Conservation (phyloP, 2,113 vertebrate genomes). For the Halcyon senegalensis region DNA sequence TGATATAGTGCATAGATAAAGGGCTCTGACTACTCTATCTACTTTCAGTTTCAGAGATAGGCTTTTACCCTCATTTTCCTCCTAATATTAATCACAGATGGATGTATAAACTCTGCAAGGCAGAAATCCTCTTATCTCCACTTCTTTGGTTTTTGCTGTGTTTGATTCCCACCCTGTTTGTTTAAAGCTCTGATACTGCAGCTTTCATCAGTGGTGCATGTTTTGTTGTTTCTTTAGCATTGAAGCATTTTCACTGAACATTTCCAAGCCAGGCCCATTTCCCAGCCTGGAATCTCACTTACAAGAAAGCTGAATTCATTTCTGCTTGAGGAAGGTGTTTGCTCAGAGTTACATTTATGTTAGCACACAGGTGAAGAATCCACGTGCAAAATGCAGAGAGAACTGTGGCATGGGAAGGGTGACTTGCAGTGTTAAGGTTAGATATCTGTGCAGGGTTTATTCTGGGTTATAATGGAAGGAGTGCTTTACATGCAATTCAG, state of each 20-base stretch:
- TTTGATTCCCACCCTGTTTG: not conserved
- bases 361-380: not conserved
- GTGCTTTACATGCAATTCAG: not conserved
- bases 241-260: not conserved
- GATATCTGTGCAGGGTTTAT: not conserved
- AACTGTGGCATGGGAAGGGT: not conserved
- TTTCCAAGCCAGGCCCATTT: not conserved
- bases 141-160: conserved; percentile 22
- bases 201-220: not conserved
- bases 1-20: not conserved
- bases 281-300: not conserved
- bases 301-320: not conserved
- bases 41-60: not conserved
- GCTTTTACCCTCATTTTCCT: conserved; percentile 16
- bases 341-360: not conserved
- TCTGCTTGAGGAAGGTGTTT: not conserved
- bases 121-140: conserved; percentile 64
- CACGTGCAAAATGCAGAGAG: not conserved
- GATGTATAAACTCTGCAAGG: conserved; percentile 21
- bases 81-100: conserved; percentile 50
- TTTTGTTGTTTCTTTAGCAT: not conserved
- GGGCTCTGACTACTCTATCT: not conserved
- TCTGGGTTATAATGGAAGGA: not conserved
- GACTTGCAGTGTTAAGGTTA: not conserved
- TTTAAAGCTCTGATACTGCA: not conserved